These are phyloP conservation scores for Vesta saturnalis DNA, from an alignment of 2,888 invertebrate species.

Conservation along the genomic window DNA sequence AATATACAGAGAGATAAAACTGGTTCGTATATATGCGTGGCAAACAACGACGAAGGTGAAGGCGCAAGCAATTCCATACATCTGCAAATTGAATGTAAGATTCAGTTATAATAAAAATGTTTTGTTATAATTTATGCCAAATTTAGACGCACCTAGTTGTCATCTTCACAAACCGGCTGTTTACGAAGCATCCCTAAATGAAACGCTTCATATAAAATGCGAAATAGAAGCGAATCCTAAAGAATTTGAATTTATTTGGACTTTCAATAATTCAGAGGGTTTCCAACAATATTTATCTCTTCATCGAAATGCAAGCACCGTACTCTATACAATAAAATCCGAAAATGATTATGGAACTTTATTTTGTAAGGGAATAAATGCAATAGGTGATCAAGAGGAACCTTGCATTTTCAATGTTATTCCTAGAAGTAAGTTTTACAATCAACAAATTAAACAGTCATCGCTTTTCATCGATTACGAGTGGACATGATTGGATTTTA, in stretches of 20 bases:
- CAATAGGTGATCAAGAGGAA: slow-evolving; percentile 75
- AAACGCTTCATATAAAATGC: slow-evolving; percentile 81
- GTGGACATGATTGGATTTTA: too few relatives aligned
- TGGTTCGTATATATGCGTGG: slow-evolving; percentile 88
- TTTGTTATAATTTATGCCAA: not conserved
- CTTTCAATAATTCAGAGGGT: slow-evolving; percentile 88
- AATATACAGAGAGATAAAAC: slow-evolving; percentile 78
- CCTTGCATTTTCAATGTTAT: slow-evolving; percentile 80
- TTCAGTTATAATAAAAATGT: not conserved
- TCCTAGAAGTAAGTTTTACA: slow-evolving; percentile 70
- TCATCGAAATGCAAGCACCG: slow-evolving; percentile 68
- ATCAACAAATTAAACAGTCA: too few relatives aligned
- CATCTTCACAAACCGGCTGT: slow-evolving; percentile 76
- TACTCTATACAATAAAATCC: slow-evolving; percentile 79
- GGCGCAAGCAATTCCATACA: slow-evolving; percentile 87
- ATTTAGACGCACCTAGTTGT: slow-evolving; percentile 85
- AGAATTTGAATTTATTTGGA: slow-evolving; percentile 86
- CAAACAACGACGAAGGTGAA: slow-evolving; percentile 87
- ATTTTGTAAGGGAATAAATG: slow-evolving; percentile 77
- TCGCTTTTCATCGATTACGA: too few relatives aligned
- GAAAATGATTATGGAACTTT: slow-evolving; percentile 82
- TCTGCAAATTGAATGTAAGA: slow-evolving; percentile 87
- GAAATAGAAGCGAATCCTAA: slow-evolving; percentile 87
- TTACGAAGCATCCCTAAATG: slow-evolving; percentile 85
- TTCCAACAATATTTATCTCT: slow-evolving; percentile 72